These are phyloP conservation scores for Antechinus stuartii DNA, from an alignment of 2,113 vertebrate species.

Conservation along the genomic window DNA sequence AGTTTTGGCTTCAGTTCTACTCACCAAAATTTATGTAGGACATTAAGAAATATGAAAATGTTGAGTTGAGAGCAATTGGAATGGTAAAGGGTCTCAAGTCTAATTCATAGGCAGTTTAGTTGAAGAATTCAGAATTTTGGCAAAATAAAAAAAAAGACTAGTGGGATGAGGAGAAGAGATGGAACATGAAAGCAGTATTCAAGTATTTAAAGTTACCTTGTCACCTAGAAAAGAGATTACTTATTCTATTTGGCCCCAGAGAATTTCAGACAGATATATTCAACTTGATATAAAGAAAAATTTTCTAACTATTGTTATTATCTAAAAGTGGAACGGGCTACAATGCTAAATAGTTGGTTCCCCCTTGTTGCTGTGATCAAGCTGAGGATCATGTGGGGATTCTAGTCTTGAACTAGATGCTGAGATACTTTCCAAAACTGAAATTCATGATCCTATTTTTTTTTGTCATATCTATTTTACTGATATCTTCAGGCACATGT, in stretches of 20 bases:
- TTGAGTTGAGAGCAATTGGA: not conserved
- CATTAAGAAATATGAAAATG: not conserved
- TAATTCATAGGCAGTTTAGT: not conserved
- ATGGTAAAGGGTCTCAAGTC: not conserved
- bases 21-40: not conserved
- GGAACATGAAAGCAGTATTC: not conserved
- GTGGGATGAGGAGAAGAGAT: not conserved
- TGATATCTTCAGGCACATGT: conserved; percentile 31
- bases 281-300: not conserved
- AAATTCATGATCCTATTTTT: not conserved
- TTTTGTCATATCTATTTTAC: conserved; percentile 39
- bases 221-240: not conserved
- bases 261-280: not conserved
- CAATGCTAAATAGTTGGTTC: not conserved
- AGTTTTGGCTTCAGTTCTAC: not conserved
- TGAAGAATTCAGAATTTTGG: not conserved
- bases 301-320: not conserved
- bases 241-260: not conserved
- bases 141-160: not conserved
- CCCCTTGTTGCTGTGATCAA: not conserved
- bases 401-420: not conserved
- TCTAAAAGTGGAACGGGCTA: not conserved
- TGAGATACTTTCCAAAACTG: not conserved
- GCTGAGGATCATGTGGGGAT: not conserved
- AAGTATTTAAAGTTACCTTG: not conserved